Base-by-base conservation (phyloP, 2,113 vertebrate species). In the Sarotherodon lohbergeri region DNA sequence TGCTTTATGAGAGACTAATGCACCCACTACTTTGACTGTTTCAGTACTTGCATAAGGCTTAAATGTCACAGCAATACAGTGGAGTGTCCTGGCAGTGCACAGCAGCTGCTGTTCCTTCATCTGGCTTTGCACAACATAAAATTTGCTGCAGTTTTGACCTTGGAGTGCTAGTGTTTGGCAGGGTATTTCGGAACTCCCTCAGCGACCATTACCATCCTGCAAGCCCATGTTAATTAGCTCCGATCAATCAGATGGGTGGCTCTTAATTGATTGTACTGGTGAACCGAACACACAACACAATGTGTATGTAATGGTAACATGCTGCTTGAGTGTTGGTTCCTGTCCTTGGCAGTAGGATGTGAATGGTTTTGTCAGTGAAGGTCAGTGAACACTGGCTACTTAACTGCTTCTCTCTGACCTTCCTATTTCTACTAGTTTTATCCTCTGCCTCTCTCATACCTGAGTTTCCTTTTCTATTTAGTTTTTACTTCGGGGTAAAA, bases 201-300 rank as follows among this genome's bases (percentile, higher is more conserved):
- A 81, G 80, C 3, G 59, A 46, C 84, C 82, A 86, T 94, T 91
- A 92, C 87, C 88, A 85, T 92, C 90, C 86, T 80, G 88, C 82
- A 29, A n/a, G 41, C 73, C 41, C 63, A 27, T 90, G 86, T 91
- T 94, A 93, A 95, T 95, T 94, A 93, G 81, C 89, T 83, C 81
- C 68, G 52, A 91, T 95, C 94, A 95, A 93, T 94, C 90, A 94
- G 81, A 87, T 83, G 87, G 88, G 85, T 73, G 52, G 90, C 57
- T 4, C 76, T 90, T 94, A 91, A 94, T 95, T 92, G 89, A 95
- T 93, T 93, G 88, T 88, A 80, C 79, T 13, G 57, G 80, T 56
- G 89, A 88, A 91, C 83, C 93, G 90, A 94, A 92, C 86, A 83
- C 41, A 61, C 81, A 87, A 92, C 89, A 84, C 80, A 82, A 83